Evolutionary conservation across 2,888 invertebrate genomes (phyloP).

Genomic region (Chydorus sphaericus): DNA sequence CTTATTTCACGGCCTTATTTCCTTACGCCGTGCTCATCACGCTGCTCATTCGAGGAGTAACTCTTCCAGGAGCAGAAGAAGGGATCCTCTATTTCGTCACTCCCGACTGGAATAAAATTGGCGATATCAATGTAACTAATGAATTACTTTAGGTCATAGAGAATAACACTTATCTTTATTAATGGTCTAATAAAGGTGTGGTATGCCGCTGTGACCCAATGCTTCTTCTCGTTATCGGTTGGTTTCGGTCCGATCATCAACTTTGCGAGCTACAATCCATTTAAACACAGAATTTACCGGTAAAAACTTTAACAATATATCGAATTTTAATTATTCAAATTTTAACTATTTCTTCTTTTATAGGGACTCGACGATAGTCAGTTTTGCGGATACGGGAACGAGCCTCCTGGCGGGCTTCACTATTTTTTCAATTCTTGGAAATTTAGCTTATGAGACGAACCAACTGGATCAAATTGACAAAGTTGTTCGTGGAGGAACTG

Average conservation of each 20-base stretch:
- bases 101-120: constrained; percentile 59
- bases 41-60: constrained; percentile 48
- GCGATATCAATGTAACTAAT: constrained; percentile 47
- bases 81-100: constrained; percentile 65
- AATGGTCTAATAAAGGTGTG: too few species aligned
- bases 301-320: constrained; percentile 23
- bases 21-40: constrained; percentile 64
- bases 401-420: constrained; percentile 66
- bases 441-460: constrained; percentile 49
- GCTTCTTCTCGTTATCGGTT: constrained; percentile 60
- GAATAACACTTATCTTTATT: neutral
- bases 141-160: neutral
- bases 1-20: constrained; percentile 76
- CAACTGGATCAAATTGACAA: constrained; percentile 40
- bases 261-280: constrained; percentile 62
- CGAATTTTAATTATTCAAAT: constrained; percentile 11
- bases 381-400: constrained; percentile 65
- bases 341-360: constrained; percentile 16
- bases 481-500: constrained; percentile 55
- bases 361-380: constrained; percentile 66
- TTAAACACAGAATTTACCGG: constrained; percentile 53
- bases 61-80: constrained; percentile 49
- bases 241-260: constrained; percentile 60
- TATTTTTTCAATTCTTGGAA: constrained; percentile 69
- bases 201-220: constrained; percentile 64